phyloP scores from a whole-genome alignment of 92 coral and sea anemone species.

The Palythoa caribaeorum region DNA sequence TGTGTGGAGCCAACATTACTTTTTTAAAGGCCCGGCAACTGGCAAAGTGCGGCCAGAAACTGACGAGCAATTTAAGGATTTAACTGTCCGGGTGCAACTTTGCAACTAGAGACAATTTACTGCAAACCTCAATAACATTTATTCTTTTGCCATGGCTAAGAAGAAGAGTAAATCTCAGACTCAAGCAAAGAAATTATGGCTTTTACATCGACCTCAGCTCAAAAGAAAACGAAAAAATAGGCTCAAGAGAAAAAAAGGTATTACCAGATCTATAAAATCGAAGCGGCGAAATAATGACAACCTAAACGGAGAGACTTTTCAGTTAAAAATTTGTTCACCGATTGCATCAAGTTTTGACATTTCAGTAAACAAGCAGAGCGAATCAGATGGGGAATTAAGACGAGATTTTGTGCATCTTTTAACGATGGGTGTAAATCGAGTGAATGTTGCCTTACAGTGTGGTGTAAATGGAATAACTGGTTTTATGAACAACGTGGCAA shows the following conservation, averaged over 20 bases:
- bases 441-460: conserved; percentile 16
- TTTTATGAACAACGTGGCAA: conserved; percentile 18
- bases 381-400: not conserved
- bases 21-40: not conserved
- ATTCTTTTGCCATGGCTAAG: conserved; percentile 12
- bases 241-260: conserved; percentile 13
- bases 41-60: not conserved
- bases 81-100: no score
- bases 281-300: not conserved
- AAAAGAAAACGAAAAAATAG: conserved; percentile 50
- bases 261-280: not conserved
- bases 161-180: conserved; percentile 47
- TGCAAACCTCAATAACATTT: no score
- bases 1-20: not conserved
- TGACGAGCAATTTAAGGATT: not conserved
- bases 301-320: not conserved
- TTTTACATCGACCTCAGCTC: conserved; percentile 61
- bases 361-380: not conserved
- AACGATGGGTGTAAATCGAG: conserved; percentile 16
- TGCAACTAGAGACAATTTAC: no score
- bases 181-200: conserved; percentile 70
- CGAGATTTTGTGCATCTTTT: conserved; percentile 12
- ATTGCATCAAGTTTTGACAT: not conserved
- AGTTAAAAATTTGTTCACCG: conserved; percentile 1
- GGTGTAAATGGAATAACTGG: conserved; percentile 13